Evolutionary conservation across 2,888 invertebrate species (phyloP), one percentile per base, ranked within the genome.

Genomic region (Epinotia brunnichana): DNA sequence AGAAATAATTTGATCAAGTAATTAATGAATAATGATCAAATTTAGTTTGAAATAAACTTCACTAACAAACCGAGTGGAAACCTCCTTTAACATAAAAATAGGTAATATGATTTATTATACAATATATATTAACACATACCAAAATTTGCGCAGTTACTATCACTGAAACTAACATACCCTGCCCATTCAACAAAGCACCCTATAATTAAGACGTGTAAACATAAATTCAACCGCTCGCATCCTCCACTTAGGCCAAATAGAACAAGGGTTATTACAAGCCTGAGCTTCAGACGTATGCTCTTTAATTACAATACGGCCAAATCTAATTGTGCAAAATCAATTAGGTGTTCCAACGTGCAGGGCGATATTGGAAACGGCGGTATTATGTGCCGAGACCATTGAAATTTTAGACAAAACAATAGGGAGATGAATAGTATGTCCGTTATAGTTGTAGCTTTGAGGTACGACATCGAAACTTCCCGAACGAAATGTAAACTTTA

Each of bases 271-370:
- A 59, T 69, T 61, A 61, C 61, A 56, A 21, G 35, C 17, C 19
- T 24, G 9, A 24, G 19, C 41, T n/a, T 10, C 54, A 67, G 17
- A 57, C 67, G 56, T 61, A 67, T 51, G 67, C 72, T 57, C 62
- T 68, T 54, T 68, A 72, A 72, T 72, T 72, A 68, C 35, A 44
- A 71, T 71, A 62, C 67, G 24, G 54, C 60, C 53, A 35, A 61
- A 56, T 51, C 35, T 39, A 72, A 72, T 62, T 68, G 61, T 67
- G 61, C 44, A 35, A 44, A 56, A 56, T 51, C 68, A 68, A 72
- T 72, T 72, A 57, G 29, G 44, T 44, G 60, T 24, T 53, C 44
- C 29, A 13, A n/a, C n/a, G 60, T 53, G 53, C 41, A 57, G n/a
- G 64, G 11, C 39, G 59, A 60, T 54, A 66, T 60, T 54, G 53